Conservation (phyloP, 2,888 invertebrate species). For the Nymphalis polychloros region DNA sequence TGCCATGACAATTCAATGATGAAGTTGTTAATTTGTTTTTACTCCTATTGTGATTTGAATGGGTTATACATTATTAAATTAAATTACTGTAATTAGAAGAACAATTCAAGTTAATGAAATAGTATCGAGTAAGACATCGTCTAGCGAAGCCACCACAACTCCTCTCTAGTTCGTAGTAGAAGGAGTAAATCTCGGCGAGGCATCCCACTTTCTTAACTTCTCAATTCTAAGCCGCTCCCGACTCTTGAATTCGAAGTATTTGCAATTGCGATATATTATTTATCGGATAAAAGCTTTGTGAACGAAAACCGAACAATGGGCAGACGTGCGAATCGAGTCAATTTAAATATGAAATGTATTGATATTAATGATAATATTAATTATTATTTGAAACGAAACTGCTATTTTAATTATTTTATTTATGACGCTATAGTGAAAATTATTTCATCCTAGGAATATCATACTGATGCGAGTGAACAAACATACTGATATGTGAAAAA, state of each 20-base stretch:
- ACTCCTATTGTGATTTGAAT: too few relatives aligned
- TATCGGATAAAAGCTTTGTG: slow-evolving; percentile 45
- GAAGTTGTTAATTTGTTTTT: too few relatives aligned
- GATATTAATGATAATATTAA: slow-evolving; percentile 14
- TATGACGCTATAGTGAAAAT: slow-evolving; percentile 4
- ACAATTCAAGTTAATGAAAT: slow-evolving; percentile 35
- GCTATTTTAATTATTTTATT: background rate
- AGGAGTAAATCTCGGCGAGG: slow-evolving; percentile 40
- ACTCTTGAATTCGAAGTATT: slow-evolving; percentile 53
- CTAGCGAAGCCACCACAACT: slow-evolving; percentile 23
- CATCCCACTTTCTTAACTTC: slow-evolving; percentile 55
- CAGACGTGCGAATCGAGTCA: slow-evolving; percentile 28
- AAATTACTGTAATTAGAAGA: slow-evolving; percentile 6
- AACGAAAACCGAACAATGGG: slow-evolving; percentile 28
- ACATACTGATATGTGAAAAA: too few relatives aligned
- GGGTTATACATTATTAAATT: background rate
- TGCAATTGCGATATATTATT: slow-evolving; percentile 54
- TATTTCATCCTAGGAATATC: background rate
- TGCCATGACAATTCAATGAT: too few relatives aligned
- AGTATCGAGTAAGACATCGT: slow-evolving; percentile 38
- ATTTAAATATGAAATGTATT: slow-evolving; percentile 29
- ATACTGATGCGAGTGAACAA: background rate
- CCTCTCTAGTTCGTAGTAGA: slow-evolving; percentile 26
- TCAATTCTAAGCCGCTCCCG: slow-evolving; percentile 53
- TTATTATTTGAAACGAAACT: background rate